phyloP scores from a whole-genome alignment of 2,113 vertebrate genomes.

The Enhydra lutris region DNA sequence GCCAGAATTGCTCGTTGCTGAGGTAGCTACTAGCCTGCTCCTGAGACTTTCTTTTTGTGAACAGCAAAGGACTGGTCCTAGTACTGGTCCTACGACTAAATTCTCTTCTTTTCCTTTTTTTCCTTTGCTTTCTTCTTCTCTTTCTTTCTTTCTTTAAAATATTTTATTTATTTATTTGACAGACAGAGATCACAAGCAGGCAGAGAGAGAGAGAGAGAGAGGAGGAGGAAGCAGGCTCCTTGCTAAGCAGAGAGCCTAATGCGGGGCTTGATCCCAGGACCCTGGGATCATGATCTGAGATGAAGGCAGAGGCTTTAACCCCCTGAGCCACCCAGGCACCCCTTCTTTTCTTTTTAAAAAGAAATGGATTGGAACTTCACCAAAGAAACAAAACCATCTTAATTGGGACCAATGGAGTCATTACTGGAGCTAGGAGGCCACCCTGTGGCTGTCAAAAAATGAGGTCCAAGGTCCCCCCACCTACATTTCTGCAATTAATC shows the following conservation, averaged over 20 bases:
- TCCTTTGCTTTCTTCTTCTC: not conserved
- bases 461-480: not conserved
- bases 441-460: conserved; percentile 43
- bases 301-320: too few relatives aligned
- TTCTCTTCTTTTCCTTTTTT: not conserved
- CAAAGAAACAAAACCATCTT: not conserved
- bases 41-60: not conserved
- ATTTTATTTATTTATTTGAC: too few relatives aligned
- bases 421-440: conserved; percentile 36
- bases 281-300: too few relatives aligned
- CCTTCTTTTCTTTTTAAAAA: not conserved
- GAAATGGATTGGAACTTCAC: not conserved
- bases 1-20: not conserved
- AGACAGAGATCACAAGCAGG: too few relatives aligned
- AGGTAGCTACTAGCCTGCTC: not conserved
- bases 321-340: too few relatives aligned
- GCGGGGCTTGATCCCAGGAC: too few relatives aligned
- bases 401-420: not conserved
- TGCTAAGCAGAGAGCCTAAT: too few relatives aligned
- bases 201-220: too few relatives aligned
- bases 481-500: not conserved
- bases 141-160: too few relatives aligned
- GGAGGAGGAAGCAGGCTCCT: too few relatives aligned
- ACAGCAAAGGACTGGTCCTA: not conserved
- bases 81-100: not conserved